Evolutionary conservation across 2,888 invertebrate species (phyloP).

Genomic region (Lithophane ornitopus): DNA sequence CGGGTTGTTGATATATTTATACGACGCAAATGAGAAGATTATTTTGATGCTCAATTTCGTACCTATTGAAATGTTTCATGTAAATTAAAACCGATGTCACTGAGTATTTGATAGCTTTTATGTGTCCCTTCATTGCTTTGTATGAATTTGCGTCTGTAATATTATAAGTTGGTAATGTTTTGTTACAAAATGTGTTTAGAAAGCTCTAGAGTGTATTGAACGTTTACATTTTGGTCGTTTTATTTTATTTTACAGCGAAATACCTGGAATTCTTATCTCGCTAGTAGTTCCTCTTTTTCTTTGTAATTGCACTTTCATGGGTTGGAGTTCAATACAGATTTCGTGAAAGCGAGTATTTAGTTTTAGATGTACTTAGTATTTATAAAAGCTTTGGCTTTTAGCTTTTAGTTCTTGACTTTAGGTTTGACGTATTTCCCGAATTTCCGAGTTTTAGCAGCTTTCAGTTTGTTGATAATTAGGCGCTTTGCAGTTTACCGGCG

Average conservation of each 20-base stretch:
- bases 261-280: slow-evolving; percentile 12
- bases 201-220: neutral
- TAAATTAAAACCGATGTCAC: slow-evolving; percentile 40
- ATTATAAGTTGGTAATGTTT: slow-evolving; percentile 7
- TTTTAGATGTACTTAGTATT: slow-evolving; percentile 32
- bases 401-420: slow-evolving; percentile 34
- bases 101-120: slow-evolving; percentile 17
- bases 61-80: slow-evolving; percentile 33
- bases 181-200: slow-evolving; percentile 9
- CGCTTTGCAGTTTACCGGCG: slow-evolving; percentile 40
- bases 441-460: slow-evolving; percentile 33
- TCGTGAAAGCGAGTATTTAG: slow-evolving; percentile 30
- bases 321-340: slow-evolving; percentile 27
- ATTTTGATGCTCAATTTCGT: slow-evolving; percentile 38
- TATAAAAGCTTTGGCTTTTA: slow-evolving; percentile 41
- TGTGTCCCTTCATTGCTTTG: slow-evolving; percentile 8
- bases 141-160: slow-evolving; percentile 5
- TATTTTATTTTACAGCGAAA: slow-evolving; percentile 25
- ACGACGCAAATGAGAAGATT: slow-evolving; percentile 41
- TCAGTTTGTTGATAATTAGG: slow-evolving; percentile 56
- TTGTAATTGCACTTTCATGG: slow-evolving; percentile 14
- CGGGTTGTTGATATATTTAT: slow-evolving; percentile 32
- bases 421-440: slow-evolving; percentile 38
- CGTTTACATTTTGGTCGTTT: neutral
- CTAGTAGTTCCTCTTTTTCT: neutral